Percentiles rank a stretch among this genome's conserved stretches.
phyloP scores from a whole-genome alignment of 1,140 invertebrate species.

The Drosophila pseudoananassae region DNA sequence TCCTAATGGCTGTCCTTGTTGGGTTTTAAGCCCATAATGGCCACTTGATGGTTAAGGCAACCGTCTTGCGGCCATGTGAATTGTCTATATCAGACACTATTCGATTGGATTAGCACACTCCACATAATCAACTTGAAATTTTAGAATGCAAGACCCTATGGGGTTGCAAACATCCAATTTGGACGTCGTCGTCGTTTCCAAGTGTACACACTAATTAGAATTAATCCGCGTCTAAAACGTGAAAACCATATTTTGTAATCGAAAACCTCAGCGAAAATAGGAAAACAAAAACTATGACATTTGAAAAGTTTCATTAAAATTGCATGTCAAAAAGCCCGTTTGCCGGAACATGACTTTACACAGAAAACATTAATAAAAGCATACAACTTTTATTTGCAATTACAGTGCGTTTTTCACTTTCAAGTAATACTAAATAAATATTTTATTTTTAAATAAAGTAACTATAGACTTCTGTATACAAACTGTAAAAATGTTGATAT shows the following conservation, averaged over 20 bases:
- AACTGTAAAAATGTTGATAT: background rate
- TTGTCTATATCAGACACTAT: slow-evolving; percentile 7
- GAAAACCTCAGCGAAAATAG: slow-evolving; percentile 28
- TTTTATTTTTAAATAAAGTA: too few species aligned
- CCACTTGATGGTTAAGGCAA: slow-evolving; percentile 69
- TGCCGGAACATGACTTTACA: slow-evolving; percentile 7
- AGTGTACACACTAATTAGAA: slow-evolving; percentile 58
- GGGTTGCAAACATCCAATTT: background rate
- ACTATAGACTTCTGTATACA: too few species aligned
- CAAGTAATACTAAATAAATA: too few species aligned
- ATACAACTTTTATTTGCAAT: background rate
- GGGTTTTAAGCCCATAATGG: slow-evolving; percentile 77
- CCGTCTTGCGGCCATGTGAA: slow-evolving; percentile 1
- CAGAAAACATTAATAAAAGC: background rate
- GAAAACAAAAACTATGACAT: slow-evolving; percentile 12
- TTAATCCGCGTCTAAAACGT: slow-evolving; percentile 33
- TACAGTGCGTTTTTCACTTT: background rate
- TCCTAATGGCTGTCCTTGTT: slow-evolving; percentile 63
- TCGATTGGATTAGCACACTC: slow-evolving; percentile 47
- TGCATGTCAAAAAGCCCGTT: slow-evolving; percentile 29
- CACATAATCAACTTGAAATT: slow-evolving; percentile 26
- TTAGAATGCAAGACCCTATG: background rate
- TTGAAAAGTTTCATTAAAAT: slow-evolving; percentile 64
- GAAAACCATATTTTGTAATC: slow-evolving; percentile 25
- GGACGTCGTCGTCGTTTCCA: slow-evolving; percentile 8